Evolutionary conservation across 64 coral and sea anemone species (phyloP), one percentile per base, ranked within the genome.

Genomic region (Montipora efflorescens): DNA sequence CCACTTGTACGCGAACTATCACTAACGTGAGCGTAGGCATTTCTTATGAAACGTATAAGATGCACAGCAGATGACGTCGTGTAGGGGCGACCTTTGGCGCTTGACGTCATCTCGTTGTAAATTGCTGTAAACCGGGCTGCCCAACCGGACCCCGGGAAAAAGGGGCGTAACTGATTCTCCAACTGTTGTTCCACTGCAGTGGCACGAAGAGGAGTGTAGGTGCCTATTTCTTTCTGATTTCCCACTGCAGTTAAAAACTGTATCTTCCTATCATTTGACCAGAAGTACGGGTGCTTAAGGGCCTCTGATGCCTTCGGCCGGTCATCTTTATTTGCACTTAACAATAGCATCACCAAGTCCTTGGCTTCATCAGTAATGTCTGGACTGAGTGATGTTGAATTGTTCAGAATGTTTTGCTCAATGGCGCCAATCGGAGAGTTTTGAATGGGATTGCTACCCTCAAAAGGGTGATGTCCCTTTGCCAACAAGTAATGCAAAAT

Each of bases 401-500:
- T 59, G 8, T 12, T 21, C 11, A 23, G 44, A 8, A 90, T 83
- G 69, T 90, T 94, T 10, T 59, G 49, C 62, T 90, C 87, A 1
- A 81, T 74, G 43, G 73, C 87, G 61, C 58, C 82, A 49, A 95
- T 2, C 5, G 7, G 11, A 89, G 1, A 3, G 12, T 6, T 13
- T 51, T 18, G 21, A 43, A 69, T 48, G 9, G 1, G 68, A 3
- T 25, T 20, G 9, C 4, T 36, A 69, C 51, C n/a, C 9, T 47
- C 58, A 90, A 96, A 93, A 22, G 91, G 95, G 62, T 96, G 91
- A 15, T 36, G 66, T 43, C 49, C 79, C 1, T 19, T 20, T 15
- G 87, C 64, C 49, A 96, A 18, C 8, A 92, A 90, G 74, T 93
- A 93, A 59, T 96, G 95, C 2, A 96, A 23, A 47, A 96, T 51